A percentile compares a stretch with the other conserved stretches of the same genome.
phyloP scores from a whole-genome alignment of 2,113 vertebrate species.

The Nothoprocta perdicaria region DNA sequence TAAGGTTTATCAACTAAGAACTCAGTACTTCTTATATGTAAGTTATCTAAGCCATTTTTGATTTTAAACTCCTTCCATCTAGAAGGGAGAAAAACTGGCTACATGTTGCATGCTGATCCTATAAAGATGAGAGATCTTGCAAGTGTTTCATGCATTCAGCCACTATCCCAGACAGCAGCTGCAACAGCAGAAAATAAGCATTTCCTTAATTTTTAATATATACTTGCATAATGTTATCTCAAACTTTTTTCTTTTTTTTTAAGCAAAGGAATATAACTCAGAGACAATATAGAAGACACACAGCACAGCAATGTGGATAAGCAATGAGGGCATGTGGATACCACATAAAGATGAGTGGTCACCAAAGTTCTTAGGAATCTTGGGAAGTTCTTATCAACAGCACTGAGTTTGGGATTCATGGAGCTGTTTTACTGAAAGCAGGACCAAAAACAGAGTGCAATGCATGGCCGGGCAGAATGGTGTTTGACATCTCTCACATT shows the following conservation, averaged over 20 bases:
- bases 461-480: too few relatives aligned
- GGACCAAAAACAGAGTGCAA: too few relatives aligned
- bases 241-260: not conserved
- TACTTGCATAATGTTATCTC: not conserved
- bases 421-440: not conserved
- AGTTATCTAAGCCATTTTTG: not conserved
- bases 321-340: not conserved
- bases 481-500: not conserved
- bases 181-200: not conserved
- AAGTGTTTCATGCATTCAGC: not conserved
- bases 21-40: not conserved
- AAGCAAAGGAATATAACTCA: not conserved
- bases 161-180: not conserved
- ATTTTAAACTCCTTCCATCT: not conserved
- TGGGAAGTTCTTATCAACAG: not conserved
- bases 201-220: not conserved
- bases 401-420: not conserved
- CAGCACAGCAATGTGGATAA: not conserved
- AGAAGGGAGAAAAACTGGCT: not conserved
- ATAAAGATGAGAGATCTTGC: not conserved
- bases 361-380: not conserved
- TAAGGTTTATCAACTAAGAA: not conserved
- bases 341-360: not conserved
- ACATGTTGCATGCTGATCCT: not conserved
- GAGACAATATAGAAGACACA: not conserved